phyloP scores from a whole-genome alignment of 2,797 vertebrate species.

The Clarias pachynema region DNA sequence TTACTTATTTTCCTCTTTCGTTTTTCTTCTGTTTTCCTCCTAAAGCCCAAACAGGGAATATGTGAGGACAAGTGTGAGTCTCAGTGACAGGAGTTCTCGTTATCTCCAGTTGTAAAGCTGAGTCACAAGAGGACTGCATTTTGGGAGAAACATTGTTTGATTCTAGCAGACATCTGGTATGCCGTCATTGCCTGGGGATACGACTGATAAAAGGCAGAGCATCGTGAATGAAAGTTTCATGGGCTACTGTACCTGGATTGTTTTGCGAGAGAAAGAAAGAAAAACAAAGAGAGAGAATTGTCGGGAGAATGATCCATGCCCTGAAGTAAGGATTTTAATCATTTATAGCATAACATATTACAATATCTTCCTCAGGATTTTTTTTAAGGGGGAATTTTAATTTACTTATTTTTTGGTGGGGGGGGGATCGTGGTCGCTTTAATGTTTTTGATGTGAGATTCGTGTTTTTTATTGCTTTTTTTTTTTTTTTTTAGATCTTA shows the following conservation, averaged over 20 bases:
- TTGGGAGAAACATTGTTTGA: conserved; percentile 52
- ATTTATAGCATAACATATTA: conserved; percentile 52
- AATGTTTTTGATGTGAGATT: conserved; percentile 1
- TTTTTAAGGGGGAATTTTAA: neutral
- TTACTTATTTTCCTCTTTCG: conserved; percentile 45
- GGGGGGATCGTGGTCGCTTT: neutral
- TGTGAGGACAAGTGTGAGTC: conserved; percentile 48
- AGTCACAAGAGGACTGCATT: conserved; percentile 56
- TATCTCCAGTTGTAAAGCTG: conserved; percentile 56
- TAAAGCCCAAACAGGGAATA: conserved; percentile 52
- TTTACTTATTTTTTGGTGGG: neutral
- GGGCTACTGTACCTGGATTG: conserved; percentile 56
- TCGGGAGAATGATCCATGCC: conserved; percentile 55
- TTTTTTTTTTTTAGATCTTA: conserved; percentile 6
- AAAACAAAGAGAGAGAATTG: conserved; percentile 43
- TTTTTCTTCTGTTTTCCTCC: conserved; percentile 29
- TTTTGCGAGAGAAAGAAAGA: conserved; percentile 37
- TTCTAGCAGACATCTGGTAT: conserved; percentile 58
- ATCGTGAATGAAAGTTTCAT: conserved; percentile 57
- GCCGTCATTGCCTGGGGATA: conserved; percentile 53
- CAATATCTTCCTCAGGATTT: conserved; percentile 25
- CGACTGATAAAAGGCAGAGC: conserved; percentile 56
- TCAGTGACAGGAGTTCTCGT: conserved; percentile 49
- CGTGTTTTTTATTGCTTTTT: neutral
- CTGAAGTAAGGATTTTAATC: conserved; percentile 57